A percentile compares a stretch with the other conserved stretches of the same genome.
Evolutionary conservation across 2,113 vertebrate species (phyloP).

Genomic region (Catharus bicknelli): DNA sequence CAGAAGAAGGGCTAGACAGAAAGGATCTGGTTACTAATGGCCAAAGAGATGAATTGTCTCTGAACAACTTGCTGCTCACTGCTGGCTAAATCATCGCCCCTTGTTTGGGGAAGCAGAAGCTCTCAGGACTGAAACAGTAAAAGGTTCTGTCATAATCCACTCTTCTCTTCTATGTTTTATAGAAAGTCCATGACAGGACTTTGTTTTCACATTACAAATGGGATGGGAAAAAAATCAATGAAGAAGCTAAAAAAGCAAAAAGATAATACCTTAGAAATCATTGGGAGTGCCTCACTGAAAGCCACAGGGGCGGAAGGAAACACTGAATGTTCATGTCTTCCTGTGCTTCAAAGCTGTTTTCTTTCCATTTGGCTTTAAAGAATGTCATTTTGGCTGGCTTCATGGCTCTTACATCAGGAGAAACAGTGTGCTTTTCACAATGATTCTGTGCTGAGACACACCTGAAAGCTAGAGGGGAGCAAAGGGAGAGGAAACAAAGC

Average conservation of each 20-base stretch:
- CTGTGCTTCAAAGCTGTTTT: not conserved
- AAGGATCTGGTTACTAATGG: not conserved
- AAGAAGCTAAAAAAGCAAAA: not conserved
- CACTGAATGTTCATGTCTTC: not conserved
- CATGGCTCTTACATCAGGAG: not conserved
- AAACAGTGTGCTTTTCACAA: not conserved
- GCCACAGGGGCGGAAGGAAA: not conserved
- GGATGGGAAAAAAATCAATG: not conserved
- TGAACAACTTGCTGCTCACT: not conserved
- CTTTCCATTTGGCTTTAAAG: slow-evolving; percentile 2
- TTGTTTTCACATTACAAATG: not conserved
- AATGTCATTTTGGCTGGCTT: not conserved
- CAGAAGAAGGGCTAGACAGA: not conserved
- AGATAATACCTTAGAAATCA: slow-evolving; percentile 16
- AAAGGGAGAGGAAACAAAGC: not conserved
- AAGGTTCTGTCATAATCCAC: not conserved
- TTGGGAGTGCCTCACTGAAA: not conserved
- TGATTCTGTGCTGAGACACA: not conserved
- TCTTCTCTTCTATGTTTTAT: not conserved
- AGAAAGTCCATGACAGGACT: not conserved
- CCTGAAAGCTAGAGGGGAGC: not conserved
- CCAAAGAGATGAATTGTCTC: not conserved
- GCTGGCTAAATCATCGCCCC: not conserved
- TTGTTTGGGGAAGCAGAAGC: not conserved
- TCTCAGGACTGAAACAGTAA: not conserved